These are phyloP conservation scores for Brenthis daphne DNA, from an alignment of 2,888 invertebrate species.

Conservation along the genomic window DNA sequence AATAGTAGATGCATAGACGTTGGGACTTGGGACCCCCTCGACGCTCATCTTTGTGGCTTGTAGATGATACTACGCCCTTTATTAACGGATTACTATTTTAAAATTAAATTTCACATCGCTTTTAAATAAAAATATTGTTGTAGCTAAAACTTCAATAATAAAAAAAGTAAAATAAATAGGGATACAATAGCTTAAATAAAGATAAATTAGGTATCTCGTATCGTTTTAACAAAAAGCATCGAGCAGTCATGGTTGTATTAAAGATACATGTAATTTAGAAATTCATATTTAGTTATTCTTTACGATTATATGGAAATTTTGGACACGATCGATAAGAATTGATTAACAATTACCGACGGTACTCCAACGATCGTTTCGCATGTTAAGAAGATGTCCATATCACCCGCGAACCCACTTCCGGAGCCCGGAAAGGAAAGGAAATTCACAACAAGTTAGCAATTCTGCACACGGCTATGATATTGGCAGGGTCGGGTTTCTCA, in stretches of 20 bases:
- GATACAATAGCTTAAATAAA: too few relatives aligned
- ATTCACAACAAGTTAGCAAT: slow-evolving; percentile 68
- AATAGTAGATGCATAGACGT: slow-evolving; percentile 27
- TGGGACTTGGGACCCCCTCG: slow-evolving; percentile 31
- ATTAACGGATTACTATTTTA: neutral
- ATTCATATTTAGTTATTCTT: neutral
- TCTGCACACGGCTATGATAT: slow-evolving; percentile 57
- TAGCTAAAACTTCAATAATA: neutral
- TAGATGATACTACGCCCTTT: neutral
- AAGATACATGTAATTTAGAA: neutral
- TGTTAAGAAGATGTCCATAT: slow-evolving; percentile 61
- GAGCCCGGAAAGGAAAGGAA: slow-evolving; percentile 74
- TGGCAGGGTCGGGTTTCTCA: slow-evolving; percentile 59
- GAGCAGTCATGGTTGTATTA: too few relatives aligned
- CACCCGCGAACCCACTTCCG: slow-evolving; percentile 65
- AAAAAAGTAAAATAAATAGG: neutral
- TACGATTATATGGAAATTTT: slow-evolving; percentile 30
- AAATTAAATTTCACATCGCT: too few relatives aligned
- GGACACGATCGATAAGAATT: slow-evolving; percentile 31
- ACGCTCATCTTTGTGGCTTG: neutral
- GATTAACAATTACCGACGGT: slow-evolving; percentile 60
- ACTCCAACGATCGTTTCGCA: slow-evolving; percentile 52
- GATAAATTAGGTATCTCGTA: too few relatives aligned
- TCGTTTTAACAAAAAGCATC: too few relatives aligned
- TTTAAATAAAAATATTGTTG: neutral